Evolutionary conservation across 1,140 invertebrate genomes (phyloP), one percentile per base, ranked within the genome.

Genomic region (Ridgeia piscesae): DNA sequence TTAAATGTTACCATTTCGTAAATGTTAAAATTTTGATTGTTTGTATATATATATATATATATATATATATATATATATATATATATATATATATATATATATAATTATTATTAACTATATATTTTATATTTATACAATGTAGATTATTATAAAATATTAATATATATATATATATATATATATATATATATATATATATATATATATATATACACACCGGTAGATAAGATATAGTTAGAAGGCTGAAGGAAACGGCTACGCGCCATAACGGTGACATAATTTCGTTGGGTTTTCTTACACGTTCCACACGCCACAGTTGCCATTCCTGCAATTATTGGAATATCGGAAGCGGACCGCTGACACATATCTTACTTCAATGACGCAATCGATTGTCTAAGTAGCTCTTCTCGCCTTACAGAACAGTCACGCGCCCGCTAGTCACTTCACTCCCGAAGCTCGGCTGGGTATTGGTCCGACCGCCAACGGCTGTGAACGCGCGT

Each of bases 291-390:
- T 42, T 4, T 42, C 42, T 42, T 42, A 42, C 42, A 11, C 42
- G 11, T 6, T 42, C 42, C 42, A 11, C 27, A 77, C 27, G 11
- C 11, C 58, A 77, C 27, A 77, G 11, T 31, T 21, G 58, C 27
- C 58, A 77, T 77, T 77, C 58, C 58, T 77, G 58, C 27, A 77
- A 77, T 77, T 77, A 77, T 77, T 77, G 58, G 58, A 77, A 77
- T 77, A 77, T 77, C 14, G 58, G 58, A 77, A 77, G 27, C 58
- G 11, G 58, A 77, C 11, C 58, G 58, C 58, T 77, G 58, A 77
- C 58, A 77, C 58, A 77, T 77, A 77, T 77, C 58, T 21, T 77
- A 27, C 58, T 77, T 14, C 11, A 0, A 21, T 77, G 58, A 77
- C 27, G 17, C 58, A 77, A 77, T 2, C 2, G 58, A 21, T 77